Conservation (phyloP, 2,888 invertebrate species). For the Pseudococcus viburni region DNA sequence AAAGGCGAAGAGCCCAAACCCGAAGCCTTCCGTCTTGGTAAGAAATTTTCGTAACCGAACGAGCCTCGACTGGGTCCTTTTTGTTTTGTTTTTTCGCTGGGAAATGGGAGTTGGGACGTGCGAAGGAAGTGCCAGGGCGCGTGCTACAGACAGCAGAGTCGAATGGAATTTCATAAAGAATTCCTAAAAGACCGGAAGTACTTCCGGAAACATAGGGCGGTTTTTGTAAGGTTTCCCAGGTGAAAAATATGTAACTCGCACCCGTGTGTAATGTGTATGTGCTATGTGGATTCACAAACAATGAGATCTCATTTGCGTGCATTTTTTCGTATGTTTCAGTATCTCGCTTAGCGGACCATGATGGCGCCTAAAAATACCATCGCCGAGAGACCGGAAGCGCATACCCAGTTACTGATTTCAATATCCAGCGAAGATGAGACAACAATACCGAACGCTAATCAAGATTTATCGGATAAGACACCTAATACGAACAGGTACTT, state of each 20-base stretch:
- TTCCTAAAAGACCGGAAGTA: constrained; percentile 16
- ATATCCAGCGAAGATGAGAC: constrained; percentile 67
- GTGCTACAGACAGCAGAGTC: not conserved
- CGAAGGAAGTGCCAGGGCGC: not conserved
- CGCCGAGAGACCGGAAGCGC: constrained; percentile 40
- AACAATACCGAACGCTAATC: constrained; percentile 43
- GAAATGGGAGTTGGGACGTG: no score
- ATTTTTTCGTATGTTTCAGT: constrained; percentile 36
- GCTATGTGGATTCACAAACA: not conserved
- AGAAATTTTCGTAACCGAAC: not conserved
- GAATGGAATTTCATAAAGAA: constrained; percentile 42
- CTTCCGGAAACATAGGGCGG: constrained; percentile 25
- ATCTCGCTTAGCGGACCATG: constrained; percentile 41
- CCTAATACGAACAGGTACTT: constrained; percentile 63
- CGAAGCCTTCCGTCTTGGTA: no score
- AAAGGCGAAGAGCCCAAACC: not conserved
- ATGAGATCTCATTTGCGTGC: not conserved
- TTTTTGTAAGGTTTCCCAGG: constrained; percentile 50
- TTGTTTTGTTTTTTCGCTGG: not conserved
- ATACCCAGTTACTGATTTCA: constrained; percentile 53
- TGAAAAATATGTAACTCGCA: not conserved
- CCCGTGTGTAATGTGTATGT: not conserved
- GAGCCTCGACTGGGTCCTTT: not conserved
- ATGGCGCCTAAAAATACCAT: constrained; percentile 64
- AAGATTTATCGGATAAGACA: constrained; percentile 63